These are phyloP conservation scores for Julus scandinavius DNA, from an alignment of 2,888 invertebrate genomes.

Conservation along the genomic window DNA sequence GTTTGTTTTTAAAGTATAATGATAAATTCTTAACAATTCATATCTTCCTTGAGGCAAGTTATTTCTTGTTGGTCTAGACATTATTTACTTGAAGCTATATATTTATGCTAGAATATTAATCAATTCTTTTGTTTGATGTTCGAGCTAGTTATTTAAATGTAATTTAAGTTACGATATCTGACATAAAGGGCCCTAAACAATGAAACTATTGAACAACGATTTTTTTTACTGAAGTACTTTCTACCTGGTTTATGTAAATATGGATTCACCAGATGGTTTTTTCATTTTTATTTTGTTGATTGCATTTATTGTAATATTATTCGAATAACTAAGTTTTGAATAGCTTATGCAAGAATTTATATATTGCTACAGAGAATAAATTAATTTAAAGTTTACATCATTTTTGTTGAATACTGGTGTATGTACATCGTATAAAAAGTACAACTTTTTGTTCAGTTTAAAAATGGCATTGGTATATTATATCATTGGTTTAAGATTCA, in stretches of 20 bases:
- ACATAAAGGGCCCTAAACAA: neutral
- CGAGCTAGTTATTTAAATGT: neutral
- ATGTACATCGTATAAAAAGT: no score
- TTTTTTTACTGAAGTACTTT: neutral
- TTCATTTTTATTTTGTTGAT: neutral
- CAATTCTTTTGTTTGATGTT: neutral
- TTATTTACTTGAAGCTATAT: neutral
- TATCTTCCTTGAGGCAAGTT: no score
- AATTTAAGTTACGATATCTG: neutral
- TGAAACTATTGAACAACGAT: neutral
- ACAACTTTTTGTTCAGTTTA: no score
- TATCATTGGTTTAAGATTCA: no score
- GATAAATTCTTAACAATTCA: no score
- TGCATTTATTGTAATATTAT: neutral
- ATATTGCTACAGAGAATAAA: no score
- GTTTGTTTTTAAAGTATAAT: no score
- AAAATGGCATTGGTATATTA: no score
- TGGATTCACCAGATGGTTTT: neutral
- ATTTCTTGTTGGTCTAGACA: neutral
- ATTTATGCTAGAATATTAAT: neutral
- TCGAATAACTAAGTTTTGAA: no score
- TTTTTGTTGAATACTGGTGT: no score
- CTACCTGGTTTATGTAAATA: neutral
- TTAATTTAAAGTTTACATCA: no score
- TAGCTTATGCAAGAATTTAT: no score